Percentiles rank a stretch among this genome's conserved stretches.
phyloP scores from a whole-genome alignment of 1,140 invertebrate species.

The Amyelois transitella region DNA sequence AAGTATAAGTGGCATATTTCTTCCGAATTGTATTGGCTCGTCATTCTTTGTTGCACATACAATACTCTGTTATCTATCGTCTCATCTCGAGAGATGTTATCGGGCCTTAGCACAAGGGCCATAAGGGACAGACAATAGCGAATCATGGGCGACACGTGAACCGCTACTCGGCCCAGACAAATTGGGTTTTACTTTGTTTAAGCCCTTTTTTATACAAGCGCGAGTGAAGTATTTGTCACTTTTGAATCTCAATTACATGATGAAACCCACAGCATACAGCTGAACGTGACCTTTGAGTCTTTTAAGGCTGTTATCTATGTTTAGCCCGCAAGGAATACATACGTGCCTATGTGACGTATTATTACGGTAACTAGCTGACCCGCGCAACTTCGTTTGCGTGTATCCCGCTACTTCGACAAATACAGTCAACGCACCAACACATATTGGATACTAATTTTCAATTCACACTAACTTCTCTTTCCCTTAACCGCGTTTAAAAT shows the following conservation, averaged over 20 bases:
- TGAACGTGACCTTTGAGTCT: too few relatives aligned
- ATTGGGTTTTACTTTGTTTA: conserved; percentile 39
- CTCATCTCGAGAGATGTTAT: conserved; percentile 58
- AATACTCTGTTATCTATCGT: conserved; percentile 24
- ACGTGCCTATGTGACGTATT: too few relatives aligned
- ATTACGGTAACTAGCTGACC: too few relatives aligned
- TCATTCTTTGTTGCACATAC: conserved; percentile 39
- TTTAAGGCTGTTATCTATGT: too few relatives aligned
- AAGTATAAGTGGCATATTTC: conserved; percentile 10
- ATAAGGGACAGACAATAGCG: conserved; percentile 45
- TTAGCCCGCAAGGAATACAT: too few relatives aligned
- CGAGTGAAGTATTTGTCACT: neutral
- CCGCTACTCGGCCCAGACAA: conserved; percentile 38
- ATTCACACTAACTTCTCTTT: too few relatives aligned
- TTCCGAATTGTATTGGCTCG: conserved; percentile 11
- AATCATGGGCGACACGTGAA: conserved; percentile 48
- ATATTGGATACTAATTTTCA: too few relatives aligned
- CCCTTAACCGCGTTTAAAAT: too few relatives aligned
- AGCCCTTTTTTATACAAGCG: conserved; percentile 18
- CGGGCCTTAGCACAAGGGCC: conserved; percentile 30
- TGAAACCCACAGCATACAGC: too few relatives aligned
- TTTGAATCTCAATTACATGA: neutral
- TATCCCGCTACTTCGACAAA: too few relatives aligned
- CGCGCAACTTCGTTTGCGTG: too few relatives aligned
- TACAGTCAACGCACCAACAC: too few relatives aligned